Percentiles rank a stretch among this genome's conserved stretches.
These are phyloP conservation scores for Trematocara unimaculatum DNA, from an alignment of 2,113 vertebrate genomes.

Conservation along the genomic window DNA sequence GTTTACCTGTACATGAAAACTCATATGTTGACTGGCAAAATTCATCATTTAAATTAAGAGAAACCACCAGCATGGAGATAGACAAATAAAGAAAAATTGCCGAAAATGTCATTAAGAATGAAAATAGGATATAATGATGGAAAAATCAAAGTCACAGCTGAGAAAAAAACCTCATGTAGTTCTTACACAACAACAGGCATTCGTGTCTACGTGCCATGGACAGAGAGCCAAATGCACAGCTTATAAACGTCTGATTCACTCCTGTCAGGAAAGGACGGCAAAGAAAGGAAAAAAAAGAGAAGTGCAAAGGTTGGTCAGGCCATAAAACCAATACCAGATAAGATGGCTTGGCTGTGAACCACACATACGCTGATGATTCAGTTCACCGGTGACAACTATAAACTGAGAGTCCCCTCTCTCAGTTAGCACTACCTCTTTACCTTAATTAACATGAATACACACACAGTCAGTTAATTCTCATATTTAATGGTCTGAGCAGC, in stretches of 20 bases:
- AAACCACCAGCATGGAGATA: neutral
- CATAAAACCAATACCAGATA: conserved; percentile 20
- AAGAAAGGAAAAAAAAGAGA: neutral
- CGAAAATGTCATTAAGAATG: neutral
- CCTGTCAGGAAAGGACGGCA: neutral
- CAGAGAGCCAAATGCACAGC: neutral
- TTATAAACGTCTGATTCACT: neutral
- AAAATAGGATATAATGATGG: neutral
- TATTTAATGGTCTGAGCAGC: neutral
- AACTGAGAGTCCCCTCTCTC: neutral
- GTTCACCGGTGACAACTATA: neutral
- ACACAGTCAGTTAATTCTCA: neutral
- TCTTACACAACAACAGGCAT: neutral
- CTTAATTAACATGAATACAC: neutral
- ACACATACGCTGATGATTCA: neutral
- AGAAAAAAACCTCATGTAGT: neutral
- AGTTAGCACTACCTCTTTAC: neutral
- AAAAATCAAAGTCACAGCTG: neutral
- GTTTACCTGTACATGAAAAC: neutral
- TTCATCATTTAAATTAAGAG: neutral
- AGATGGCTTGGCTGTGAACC: neutral
- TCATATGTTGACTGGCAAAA: neutral
- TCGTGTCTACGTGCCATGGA: neutral
- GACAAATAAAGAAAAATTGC: neutral
- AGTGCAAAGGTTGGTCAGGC: conserved; percentile 33